Conservation (phyloP, 2,888 invertebrate species). For the Lasioglossum villosulum region DNA sequence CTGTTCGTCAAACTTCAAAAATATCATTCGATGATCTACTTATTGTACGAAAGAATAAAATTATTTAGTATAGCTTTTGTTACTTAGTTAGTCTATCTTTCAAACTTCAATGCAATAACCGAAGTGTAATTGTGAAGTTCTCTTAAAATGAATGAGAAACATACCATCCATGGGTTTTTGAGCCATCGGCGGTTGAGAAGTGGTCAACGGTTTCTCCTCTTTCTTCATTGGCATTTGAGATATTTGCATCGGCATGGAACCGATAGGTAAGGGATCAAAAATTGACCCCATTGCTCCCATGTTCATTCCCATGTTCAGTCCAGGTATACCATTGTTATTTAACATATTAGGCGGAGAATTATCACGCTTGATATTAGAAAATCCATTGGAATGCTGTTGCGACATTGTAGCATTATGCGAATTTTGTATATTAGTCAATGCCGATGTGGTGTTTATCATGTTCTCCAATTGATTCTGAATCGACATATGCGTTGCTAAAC, state of each 20-base stretch:
- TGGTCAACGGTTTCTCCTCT: conserved; percentile 87
- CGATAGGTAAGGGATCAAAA: conserved; percentile 87
- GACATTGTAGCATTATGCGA: conserved; percentile 78
- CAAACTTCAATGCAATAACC: not conserved
- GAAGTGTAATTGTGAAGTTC: not conserved
- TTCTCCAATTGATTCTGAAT: conserved; percentile 81
- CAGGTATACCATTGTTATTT: conserved; percentile 85
- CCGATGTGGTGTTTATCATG: conserved; percentile 77
- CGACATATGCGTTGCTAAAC: conserved; percentile 76
- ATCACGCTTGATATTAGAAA: conserved; percentile 85
- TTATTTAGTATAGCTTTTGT: not conserved
- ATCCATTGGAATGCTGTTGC: conserved; percentile 84
- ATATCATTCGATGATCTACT: not conserved
- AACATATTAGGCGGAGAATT: conserved; percentile 82
- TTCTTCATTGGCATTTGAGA: conserved; percentile 86
- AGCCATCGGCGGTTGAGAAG: conserved; percentile 87
- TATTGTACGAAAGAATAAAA: not conserved
- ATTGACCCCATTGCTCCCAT: conserved; percentile 87
- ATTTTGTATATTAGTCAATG: conserved; percentile 78
- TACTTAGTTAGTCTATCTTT: not conserved
- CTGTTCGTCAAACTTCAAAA: not conserved
- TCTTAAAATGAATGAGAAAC: conserved; percentile 57
- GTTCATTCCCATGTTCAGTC: conserved; percentile 84
- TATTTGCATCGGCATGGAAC: conserved; percentile 82
- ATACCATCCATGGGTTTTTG: conserved; percentile 82